Conservation (phyloP, 1,140 invertebrate genomes). For the Lepeophtheirus salmonis region DNA sequence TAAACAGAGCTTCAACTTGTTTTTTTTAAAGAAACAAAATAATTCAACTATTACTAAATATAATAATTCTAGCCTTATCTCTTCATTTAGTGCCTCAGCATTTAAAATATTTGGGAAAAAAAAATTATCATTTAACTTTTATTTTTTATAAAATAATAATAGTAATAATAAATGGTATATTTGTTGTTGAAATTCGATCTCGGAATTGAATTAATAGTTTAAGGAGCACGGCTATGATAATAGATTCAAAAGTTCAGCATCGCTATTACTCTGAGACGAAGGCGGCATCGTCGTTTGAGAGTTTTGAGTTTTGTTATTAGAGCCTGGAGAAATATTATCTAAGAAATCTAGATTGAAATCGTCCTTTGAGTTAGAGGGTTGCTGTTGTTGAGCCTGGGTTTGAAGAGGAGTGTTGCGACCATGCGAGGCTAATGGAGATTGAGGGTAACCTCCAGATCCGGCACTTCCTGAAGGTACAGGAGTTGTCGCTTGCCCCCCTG, state of each 20-base stretch:
- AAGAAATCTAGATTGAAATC: slow-evolving; percentile 14
- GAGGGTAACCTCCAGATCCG: not conserved
- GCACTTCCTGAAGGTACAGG: not conserved
- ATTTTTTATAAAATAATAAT: no score
- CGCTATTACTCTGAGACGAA: not conserved
- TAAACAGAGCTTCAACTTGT: no score
- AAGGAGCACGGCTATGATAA: not conserved
- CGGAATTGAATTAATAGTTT: no score
- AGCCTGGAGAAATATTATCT: slow-evolving; percentile 1
- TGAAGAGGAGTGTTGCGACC: not conserved
- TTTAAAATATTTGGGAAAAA: no score
- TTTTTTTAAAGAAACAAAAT: no score
- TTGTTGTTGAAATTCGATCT: not conserved
- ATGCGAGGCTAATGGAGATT: not conserved
- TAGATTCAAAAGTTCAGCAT: not conserved
- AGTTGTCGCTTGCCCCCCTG: not conserved
- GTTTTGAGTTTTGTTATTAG: not conserved
- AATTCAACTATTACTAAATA: no score
- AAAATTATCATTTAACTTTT: no score
- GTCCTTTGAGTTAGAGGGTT: not conserved
- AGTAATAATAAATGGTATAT: not conserved
- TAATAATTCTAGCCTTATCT: no score
- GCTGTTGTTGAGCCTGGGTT: not conserved
- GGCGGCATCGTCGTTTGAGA: not conserved
- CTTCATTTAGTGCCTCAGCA: no score